These are phyloP conservation scores for Istiophorus platypterus DNA, from an alignment of 2,113 vertebrate genomes.

Conservation along the genomic window DNA sequence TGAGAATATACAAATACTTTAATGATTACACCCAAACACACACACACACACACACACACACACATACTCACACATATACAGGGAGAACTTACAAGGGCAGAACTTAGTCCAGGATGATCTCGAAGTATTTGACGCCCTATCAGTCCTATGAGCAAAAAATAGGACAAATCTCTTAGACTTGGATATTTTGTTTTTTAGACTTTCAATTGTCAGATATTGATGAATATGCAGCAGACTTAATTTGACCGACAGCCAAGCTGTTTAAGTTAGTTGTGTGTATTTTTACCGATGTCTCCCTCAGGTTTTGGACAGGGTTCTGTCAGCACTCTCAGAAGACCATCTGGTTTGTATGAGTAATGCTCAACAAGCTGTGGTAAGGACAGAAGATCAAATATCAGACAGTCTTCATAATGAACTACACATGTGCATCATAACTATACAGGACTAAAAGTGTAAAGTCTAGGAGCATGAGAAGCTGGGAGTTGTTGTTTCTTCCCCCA, in stretches of 20 bases:
- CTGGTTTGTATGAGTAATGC: slow-evolving; percentile 97
- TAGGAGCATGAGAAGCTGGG: no score
- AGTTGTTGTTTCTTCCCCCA: no score
- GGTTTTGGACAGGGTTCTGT: slow-evolving; percentile 85
- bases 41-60: slow-evolving; percentile 5
- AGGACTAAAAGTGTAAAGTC: neutral
- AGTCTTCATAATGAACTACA: neutral
- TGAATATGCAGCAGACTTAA: neutral
- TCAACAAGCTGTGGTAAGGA: slow-evolving; percentile 89
- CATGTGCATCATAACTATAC: neutral
- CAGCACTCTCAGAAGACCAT: slow-evolving; percentile 92
- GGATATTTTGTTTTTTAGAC: neutral
- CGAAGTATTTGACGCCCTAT: slow-evolving; percentile 56
- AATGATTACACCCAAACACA: neutral
- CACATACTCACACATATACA: neutral
- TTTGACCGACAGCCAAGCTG: neutral
- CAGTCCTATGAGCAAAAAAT: slow-evolving; percentile 4
- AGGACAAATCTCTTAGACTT: neutral
- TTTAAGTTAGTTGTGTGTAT: neutral
- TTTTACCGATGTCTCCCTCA: slow-evolving; percentile 77
- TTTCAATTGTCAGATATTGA: neutral
- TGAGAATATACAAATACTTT: neutral
- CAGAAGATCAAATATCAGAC: slow-evolving; percentile 15
- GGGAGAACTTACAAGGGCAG: slow-evolving; percentile 42
- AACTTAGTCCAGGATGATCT: slow-evolving; percentile 76